Evolutionary conservation across 2,888 invertebrate species (phyloP).

Genomic region (Spisula subtruncata): DNA sequence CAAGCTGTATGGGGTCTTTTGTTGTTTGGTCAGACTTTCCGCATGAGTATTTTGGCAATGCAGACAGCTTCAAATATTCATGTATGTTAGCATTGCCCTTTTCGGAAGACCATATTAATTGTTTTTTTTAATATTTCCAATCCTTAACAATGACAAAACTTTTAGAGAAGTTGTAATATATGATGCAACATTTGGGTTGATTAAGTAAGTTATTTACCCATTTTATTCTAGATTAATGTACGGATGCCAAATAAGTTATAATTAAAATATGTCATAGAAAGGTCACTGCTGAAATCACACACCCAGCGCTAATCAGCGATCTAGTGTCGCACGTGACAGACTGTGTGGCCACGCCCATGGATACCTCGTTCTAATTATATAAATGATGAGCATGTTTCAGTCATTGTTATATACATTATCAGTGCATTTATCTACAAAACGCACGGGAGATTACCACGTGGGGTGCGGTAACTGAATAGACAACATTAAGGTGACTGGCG

Average conservation of each 20-base stretch:
- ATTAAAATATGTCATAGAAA: neutral
- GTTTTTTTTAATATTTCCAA: too few relatives aligned
- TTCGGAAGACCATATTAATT: too few relatives aligned
- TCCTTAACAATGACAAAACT: too few relatives aligned
- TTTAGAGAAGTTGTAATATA: too few relatives aligned
- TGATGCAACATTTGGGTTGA: too few relatives aligned
- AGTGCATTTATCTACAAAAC: neutral
- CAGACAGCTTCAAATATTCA: too few relatives aligned
- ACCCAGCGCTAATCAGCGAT: neutral
- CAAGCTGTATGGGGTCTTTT: too few relatives aligned
- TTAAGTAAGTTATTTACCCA: too few relatives aligned
- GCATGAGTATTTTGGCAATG: too few relatives aligned
- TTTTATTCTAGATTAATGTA: too few relatives aligned
- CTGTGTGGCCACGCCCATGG: neutral
- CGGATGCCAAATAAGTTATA: neutral
- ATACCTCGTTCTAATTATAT: neutral
- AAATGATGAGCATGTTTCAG: neutral
- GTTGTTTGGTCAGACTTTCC: too few relatives aligned
- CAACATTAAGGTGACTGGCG: neutral
- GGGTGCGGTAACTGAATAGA: neutral
- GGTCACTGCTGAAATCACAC: neutral
- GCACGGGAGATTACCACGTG: neutral
- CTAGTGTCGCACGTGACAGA: neutral
- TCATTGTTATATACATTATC: neutral
- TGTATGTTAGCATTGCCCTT: too few relatives aligned